Evolutionary conservation across 1,140 invertebrate genomes (phyloP).

Genomic region (Pogonognathellus flavescens): DNA sequence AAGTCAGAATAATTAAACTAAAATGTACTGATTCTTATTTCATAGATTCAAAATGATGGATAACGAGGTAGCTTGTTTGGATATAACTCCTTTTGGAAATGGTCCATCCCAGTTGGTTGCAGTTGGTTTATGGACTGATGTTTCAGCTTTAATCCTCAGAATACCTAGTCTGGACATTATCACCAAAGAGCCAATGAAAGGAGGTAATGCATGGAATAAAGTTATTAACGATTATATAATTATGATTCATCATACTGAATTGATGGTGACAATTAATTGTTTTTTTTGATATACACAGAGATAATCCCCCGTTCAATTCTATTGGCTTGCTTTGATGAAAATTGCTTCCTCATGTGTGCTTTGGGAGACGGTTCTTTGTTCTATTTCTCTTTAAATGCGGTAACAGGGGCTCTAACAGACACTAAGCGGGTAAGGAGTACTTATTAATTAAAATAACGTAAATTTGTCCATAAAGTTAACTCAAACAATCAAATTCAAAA

Average conservation of each 20-base stretch:
- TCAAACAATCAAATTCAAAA: too few species aligned
- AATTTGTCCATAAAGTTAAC: too few species aligned
- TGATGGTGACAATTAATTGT: constrained; percentile 55
- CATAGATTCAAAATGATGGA: constrained; percentile 79
- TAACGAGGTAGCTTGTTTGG: constrained; percentile 96
- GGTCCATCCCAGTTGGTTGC: constrained; percentile 82
- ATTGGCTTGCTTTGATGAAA: constrained; percentile 93
- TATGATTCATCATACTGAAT: constrained; percentile 48
- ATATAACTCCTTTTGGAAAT: constrained; percentile 85
- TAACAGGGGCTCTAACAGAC: constrained; percentile 80
- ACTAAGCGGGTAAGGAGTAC: constrained; percentile 82
- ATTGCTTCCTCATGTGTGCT: constrained; percentile 91
- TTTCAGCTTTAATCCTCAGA: constrained; percentile 87
- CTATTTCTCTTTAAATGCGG: constrained; percentile 89
- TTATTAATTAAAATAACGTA: constrained; percentile 11
- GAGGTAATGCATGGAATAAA: constrained; percentile 74
- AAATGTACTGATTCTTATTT: too few species aligned
- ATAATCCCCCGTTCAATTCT: constrained; percentile 96
- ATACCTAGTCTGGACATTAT: constrained; percentile 84
- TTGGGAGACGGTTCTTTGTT: constrained; percentile 98
- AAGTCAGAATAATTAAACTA: background rate
- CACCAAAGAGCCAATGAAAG: constrained; percentile 88
- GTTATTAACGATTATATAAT: background rate
- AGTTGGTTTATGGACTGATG: constrained; percentile 97
- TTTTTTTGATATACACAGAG: constrained; percentile 75